Evolutionary conservation across 2,888 invertebrate species (phyloP).

Genomic region (Tetheella fluctuosa): DNA sequence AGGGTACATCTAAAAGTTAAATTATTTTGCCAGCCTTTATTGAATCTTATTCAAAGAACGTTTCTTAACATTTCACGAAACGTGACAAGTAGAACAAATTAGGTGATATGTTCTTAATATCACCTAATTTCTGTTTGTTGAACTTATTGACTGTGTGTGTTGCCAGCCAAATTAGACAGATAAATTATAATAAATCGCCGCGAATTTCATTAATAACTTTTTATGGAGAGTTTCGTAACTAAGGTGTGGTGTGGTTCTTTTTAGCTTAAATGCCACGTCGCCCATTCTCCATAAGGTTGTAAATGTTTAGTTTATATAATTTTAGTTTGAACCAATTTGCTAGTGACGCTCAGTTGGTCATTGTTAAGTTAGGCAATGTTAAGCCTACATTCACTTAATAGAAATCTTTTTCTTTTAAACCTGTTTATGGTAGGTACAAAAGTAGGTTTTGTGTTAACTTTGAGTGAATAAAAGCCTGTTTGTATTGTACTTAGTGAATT

Average conservation of each 20-base stretch:
- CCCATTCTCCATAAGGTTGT: background rate
- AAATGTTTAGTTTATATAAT: slow-evolving; percentile 8
- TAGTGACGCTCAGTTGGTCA: slow-evolving; percentile 6
- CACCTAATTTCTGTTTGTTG: slow-evolving; percentile 7
- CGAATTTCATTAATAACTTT: slow-evolving; percentile 16
- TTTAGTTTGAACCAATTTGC: slow-evolving; percentile 1
- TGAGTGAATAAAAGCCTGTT: background rate
- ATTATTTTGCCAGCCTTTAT: background rate
- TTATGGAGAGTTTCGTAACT: slow-evolving; percentile 20
- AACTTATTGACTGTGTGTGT: slow-evolving; percentile 8
- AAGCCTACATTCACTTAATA: background rate
- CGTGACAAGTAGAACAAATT: background rate
- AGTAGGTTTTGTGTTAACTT: background rate
- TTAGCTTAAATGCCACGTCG: slow-evolving; percentile 4
- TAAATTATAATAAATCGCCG: slow-evolving; percentile 12
- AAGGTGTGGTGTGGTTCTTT: slow-evolving; percentile 8
- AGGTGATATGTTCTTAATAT: no score
- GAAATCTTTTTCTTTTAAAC: slow-evolving; percentile 8
- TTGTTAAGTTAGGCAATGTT: slow-evolving; percentile 7
- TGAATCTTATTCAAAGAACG: background rate
- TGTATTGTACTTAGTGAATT: background rate
- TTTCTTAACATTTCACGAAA: background rate
- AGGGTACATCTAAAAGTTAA: background rate
- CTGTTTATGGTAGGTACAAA: background rate
- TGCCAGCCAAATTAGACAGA: background rate